phyloP scores from a whole-genome alignment of 64 coral and sea anemone genomes.

The Montipora efflorescens region DNA sequence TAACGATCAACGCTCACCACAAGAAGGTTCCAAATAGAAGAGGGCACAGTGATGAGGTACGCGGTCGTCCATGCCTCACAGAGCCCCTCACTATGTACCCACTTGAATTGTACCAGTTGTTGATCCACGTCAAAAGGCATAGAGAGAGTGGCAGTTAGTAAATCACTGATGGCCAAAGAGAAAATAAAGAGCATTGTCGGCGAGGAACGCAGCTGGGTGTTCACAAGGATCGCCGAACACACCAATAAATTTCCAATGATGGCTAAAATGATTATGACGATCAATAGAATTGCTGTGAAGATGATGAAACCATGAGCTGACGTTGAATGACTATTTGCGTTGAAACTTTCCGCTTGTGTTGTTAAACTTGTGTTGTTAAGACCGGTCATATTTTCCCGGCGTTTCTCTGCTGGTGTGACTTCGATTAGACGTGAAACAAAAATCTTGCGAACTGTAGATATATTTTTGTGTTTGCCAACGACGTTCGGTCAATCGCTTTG shows the following conservation, averaged over 20 bases:
- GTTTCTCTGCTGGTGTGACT: background rate
- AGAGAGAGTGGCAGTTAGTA: slow-evolving; percentile 49
- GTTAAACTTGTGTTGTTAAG: background rate
- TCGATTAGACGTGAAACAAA: background rate
- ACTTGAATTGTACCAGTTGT: slow-evolving; percentile 29
- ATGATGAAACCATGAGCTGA: background rate
- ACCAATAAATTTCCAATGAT: slow-evolving; percentile 70
- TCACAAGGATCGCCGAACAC: slow-evolving; percentile 61
- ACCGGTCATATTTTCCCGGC: background rate
- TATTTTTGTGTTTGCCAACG: background rate
- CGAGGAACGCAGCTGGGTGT: slow-evolving; percentile 29
- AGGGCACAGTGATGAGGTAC: slow-evolving; percentile 85
- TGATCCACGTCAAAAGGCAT: slow-evolving; percentile 81
- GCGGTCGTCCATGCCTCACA: slow-evolving; percentile 84
- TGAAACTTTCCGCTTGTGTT: background rate
- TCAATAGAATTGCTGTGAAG: slow-evolving; percentile 13
- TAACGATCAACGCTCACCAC: slow-evolving; percentile 88
- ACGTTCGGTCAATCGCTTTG: background rate
- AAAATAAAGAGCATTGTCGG: slow-evolving; percentile 53
- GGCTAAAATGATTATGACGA: slow-evolving; percentile 33
- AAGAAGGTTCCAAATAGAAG: slow-evolving; percentile 88
- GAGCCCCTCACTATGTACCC: slow-evolving; percentile 74
- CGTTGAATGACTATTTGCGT: background rate
- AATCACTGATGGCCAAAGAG: slow-evolving; percentile 63
- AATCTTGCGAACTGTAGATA: background rate